phyloP scores from a whole-genome alignment of 2,888 invertebrate genomes.

The Pandemis cinnamomeana region DNA sequence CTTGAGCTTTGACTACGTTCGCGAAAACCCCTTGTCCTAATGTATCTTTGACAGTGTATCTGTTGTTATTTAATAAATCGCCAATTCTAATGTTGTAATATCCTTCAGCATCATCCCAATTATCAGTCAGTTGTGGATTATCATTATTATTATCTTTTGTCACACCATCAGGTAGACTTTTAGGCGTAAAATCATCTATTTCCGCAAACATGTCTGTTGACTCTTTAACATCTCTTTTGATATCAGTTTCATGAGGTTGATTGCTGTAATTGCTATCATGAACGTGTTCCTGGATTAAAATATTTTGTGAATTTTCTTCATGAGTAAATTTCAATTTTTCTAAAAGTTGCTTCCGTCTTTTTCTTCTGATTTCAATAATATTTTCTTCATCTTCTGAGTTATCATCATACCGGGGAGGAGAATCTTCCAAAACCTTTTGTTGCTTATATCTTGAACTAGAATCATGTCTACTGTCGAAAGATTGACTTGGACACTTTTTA shows the following conservation, averaged over 20 bases:
- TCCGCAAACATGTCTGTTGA: conserved; percentile 96
- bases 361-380: conserved; percentile 94
- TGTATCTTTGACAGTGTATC: conserved; percentile 97
- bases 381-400: conserved; percentile 94
- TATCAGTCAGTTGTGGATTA: conserved; percentile 96
- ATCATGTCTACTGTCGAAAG: background rate
- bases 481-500: conserved; percentile 40
- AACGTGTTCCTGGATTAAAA: conserved; percentile 38
- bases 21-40: conserved; percentile 99
- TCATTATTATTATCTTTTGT: conserved; percentile 72
- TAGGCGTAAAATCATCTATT: conserved; percentile 92
- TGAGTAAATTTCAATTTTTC: conserved; percentile 73
- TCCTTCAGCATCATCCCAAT: conserved; percentile 99
- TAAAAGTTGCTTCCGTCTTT: conserved; percentile 93
- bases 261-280: conserved; percentile 48
- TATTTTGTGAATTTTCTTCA: conserved; percentile 44
- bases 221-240: conserved; percentile 74
- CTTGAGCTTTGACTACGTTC: conserved; percentile 97
- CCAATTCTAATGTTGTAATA: conserved; percentile 98
- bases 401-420: conserved; percentile 85
- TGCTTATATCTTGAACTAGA: conserved; percentile 9
- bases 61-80: conserved; percentile 90
- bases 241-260: conserved; percentile 51
- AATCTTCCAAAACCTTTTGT: conserved; percentile 47
- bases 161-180: conserved; percentile 66